Evolutionary conservation across 2,113 vertebrate genomes (phyloP).

Genomic region (Lepidothrix coronata): DNA sequence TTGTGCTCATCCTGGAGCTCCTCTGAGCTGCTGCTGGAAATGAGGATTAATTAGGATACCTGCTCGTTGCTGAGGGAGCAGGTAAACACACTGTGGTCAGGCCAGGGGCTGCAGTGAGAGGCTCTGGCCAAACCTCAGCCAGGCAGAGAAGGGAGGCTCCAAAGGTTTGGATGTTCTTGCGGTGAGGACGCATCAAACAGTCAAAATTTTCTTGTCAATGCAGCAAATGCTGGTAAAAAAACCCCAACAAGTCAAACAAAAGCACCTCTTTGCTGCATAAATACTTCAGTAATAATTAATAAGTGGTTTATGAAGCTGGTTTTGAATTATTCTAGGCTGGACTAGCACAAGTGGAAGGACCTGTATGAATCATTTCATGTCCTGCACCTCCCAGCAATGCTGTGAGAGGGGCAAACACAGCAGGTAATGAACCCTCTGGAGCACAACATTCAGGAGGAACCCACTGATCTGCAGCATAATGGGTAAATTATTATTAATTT

Average conservation of each 20-base stretch:
- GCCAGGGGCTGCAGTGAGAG: neutral
- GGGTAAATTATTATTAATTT: neutral
- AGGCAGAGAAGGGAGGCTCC: neutral
- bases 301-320: neutral
- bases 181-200: no score
- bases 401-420: neutral
- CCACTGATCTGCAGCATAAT: neutral
- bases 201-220: rapidly evolving
- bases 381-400: neutral
- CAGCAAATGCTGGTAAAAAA: neutral
- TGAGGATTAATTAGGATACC: slow-evolving; percentile 46
- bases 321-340: slow-evolving; percentile 15
- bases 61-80: neutral
- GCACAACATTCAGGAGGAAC: neutral
- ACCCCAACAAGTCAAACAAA: neutral
- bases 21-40: slow-evolving; percentile 12
- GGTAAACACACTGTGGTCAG: neutral
- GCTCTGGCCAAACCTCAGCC: neutral
- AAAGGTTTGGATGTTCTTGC: neutral
- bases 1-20: neutral
- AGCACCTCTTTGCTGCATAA: neutral
- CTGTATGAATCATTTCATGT: neutral
- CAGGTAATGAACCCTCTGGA: neutral
- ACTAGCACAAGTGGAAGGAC: neutral
- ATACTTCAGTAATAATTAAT: slow-evolving; percentile 15